Evolutionary conservation across 1,140 invertebrate species (phyloP).

Genomic region (Metopolophium dirhodum): DNA sequence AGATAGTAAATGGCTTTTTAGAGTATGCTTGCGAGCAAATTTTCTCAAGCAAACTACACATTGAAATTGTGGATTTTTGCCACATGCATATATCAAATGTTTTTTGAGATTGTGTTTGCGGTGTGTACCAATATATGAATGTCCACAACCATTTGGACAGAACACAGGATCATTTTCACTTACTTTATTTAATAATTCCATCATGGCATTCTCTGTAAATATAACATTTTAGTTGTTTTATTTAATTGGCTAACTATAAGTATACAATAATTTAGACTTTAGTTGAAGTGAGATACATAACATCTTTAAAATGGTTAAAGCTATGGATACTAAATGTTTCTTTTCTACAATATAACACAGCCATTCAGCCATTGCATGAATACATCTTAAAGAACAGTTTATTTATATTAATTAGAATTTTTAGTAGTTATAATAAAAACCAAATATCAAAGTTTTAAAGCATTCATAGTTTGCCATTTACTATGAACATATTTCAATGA

Average conservation of each 20-base stretch:
- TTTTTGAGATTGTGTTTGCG: slow-evolving; percentile 65
- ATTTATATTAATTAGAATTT: background rate
- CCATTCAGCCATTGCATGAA: background rate
- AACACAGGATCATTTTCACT: slow-evolving; percentile 18
- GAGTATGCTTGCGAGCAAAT: background rate
- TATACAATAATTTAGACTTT: background rate
- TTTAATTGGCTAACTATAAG: background rate
- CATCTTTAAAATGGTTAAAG: background rate
- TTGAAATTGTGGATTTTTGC: slow-evolving; percentile 67
- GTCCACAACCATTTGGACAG: slow-evolving; percentile 55
- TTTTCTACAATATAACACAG: background rate
- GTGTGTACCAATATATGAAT: slow-evolving; percentile 59
- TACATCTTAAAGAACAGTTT: background rate
- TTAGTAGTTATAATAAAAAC: background rate
- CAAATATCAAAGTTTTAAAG: background rate
- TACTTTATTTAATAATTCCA: background rate
- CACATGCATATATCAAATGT: slow-evolving; percentile 66
- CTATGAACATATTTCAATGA: background rate
- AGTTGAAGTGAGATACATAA: background rate
- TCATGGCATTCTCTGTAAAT: background rate
- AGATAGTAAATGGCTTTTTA: slow-evolving; percentile 34
- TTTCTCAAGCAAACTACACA: slow-evolving; percentile 63
- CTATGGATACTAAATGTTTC: background rate
- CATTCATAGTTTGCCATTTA: background rate
- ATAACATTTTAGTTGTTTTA: background rate